Evolutionary conservation across 2,797 vertebrate genomes (phyloP).

Genomic region (Columba guinea): DNA sequence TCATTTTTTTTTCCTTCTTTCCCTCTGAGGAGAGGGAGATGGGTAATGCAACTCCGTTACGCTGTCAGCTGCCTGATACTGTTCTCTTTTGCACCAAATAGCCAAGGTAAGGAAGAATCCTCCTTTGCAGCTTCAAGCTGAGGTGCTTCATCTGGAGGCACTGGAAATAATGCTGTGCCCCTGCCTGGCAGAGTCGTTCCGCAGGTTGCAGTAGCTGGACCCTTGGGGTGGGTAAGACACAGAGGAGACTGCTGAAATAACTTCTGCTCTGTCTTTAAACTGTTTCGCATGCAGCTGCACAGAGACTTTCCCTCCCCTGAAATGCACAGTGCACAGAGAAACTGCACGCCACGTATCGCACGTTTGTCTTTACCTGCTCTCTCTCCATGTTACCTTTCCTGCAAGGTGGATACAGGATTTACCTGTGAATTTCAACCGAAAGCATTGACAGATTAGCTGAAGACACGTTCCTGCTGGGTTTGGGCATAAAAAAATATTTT

Average conservation of each 20-base stretch:
- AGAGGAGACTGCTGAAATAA: background rate
- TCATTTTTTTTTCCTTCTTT: background rate
- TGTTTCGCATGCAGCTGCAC: background rate
- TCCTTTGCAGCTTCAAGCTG: background rate
- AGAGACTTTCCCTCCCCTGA: background rate
- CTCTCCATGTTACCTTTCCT: background rate
- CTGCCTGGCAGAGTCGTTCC: background rate
- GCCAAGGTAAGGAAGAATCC: background rate
- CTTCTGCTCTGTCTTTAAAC: background rate
- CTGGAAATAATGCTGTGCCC: background rate
- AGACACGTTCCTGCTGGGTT: background rate
- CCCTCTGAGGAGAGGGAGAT: background rate
- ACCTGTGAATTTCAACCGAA: background rate
- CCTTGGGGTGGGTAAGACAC: background rate
- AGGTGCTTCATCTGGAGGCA: background rate
- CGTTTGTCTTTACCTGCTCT: background rate
- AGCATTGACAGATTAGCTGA: background rate
- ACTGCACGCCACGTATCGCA: background rate
- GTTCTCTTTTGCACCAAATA: background rate
- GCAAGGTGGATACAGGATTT: background rate
- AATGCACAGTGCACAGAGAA: background rate
- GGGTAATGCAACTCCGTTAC: background rate
- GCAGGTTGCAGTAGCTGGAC: accelerated
- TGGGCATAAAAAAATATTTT: background rate
- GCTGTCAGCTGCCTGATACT: background rate